A percentile compares a stretch with the other conserved stretches of the same genome.
phyloP scores from a whole-genome alignment of 2,113 vertebrate species.

The Bubo scandiacus region DNA sequence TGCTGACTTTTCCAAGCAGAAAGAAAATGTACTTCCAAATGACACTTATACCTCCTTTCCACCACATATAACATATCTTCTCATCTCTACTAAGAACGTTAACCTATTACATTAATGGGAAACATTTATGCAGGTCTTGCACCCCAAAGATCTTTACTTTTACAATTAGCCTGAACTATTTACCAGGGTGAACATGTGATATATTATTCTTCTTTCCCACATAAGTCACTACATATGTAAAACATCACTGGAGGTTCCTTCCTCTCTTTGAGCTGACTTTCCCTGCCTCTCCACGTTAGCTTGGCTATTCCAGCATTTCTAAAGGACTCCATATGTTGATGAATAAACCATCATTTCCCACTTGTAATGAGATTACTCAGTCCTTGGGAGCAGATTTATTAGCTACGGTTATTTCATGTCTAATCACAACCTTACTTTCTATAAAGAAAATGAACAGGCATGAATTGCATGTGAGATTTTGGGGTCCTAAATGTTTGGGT shows the following conservation, averaged over 20 bases:
- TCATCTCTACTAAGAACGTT: background rate
- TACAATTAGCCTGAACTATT: background rate
- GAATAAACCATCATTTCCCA: constrained; percentile 27
- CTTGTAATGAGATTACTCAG: constrained; percentile 45
- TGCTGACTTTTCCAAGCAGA: background rate
- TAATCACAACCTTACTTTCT: constrained; percentile 17
- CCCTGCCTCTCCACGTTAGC: background rate
- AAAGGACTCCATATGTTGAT: constrained; percentile 41
- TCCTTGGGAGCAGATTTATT: constrained; percentile 40
- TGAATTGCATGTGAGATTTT: background rate
- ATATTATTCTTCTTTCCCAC: background rate
- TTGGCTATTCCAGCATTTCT: background rate
- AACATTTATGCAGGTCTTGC: background rate
- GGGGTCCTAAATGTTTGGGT: background rate
- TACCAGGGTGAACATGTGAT: background rate
- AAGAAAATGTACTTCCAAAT: background rate
- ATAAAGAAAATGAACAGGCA: background rate
- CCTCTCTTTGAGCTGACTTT: background rate
- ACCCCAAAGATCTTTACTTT: background rate
- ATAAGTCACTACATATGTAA: background rate
- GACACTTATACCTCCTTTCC: background rate
- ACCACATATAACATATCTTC: background rate
- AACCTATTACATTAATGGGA: background rate
- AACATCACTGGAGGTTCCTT: background rate
- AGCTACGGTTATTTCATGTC: constrained; percentile 20